Percentiles rank a stretch among this genome's conserved stretches.
Conservation (phyloP, 2,888 invertebrate genomes). For the Lasioglossum calceatum region DNA sequence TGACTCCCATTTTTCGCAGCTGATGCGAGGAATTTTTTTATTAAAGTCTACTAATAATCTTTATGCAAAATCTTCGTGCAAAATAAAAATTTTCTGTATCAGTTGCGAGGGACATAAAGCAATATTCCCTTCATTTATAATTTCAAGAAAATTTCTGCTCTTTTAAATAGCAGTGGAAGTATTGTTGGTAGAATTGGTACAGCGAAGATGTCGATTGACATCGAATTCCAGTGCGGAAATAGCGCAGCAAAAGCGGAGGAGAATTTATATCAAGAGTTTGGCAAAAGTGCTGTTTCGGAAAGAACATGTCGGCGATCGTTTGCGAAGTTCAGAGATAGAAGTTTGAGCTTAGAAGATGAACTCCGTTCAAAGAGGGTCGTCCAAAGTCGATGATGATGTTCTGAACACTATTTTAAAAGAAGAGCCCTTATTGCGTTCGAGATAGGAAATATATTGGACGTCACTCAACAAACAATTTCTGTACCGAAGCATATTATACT, state of each 20-base stretch:
- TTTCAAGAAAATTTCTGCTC: not conserved
- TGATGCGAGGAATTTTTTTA: too few relatives aligned
- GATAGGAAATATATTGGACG: not conserved
- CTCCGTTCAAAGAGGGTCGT: not conserved
- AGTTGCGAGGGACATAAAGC: too few relatives aligned
- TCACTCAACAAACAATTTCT: not conserved
- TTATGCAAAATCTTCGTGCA: not conserved
- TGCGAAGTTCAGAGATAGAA: not conserved
- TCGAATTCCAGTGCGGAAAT: not conserved
- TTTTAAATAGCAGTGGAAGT: not conserved
- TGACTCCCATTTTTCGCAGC: too few relatives aligned
- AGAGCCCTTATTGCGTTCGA: not conserved
- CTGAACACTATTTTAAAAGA: not conserved
- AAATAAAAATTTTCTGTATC: not conserved
- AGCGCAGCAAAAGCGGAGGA: not conserved
- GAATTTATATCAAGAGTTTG: not conserved
- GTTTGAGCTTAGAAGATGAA: conserved; percentile 2
- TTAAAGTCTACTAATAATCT: not conserved
- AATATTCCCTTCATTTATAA: not conserved
- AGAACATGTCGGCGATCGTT: conserved; percentile 7
- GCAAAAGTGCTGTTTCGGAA: conserved; percentile 6
- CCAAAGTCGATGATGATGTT: conserved; percentile 5
- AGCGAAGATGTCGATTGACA: not conserved
- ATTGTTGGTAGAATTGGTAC: not conserved
- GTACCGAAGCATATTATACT: not conserved